Conservation (phyloP, 2,888 invertebrate species). For the Cataglyphis albicans region DNA sequence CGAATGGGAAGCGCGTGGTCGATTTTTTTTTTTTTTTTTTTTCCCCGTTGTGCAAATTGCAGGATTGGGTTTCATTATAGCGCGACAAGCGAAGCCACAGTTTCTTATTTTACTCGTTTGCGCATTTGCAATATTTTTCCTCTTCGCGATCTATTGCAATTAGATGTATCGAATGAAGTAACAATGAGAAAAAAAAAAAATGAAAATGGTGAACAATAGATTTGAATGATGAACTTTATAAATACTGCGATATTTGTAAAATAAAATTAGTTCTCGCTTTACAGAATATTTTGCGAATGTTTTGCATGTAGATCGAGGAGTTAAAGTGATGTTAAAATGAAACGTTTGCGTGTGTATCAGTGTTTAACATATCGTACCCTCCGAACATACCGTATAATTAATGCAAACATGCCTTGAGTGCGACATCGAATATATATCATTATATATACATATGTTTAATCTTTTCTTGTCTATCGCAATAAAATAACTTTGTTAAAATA, state of each 20-base stretch:
- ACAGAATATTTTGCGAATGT: not conserved
- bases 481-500: conserved; percentile 17
- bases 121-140: conserved; percentile 4
- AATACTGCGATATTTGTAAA: not conserved
- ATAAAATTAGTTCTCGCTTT: conserved; percentile 5
- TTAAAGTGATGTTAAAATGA: not conserved
- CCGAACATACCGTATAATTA: not conserved
- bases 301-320: not conserved
- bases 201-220: not conserved
- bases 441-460: not conserved
- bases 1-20: conserved; percentile 37
- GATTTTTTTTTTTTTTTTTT: conserved; percentile 38
- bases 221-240: not conserved
- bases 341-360: not conserved
- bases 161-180: not conserved
- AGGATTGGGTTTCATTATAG: conserved; percentile 39
- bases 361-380: not conserved
- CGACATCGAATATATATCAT: not conserved
- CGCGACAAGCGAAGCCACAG: conserved; percentile 13
- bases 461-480: not conserved
- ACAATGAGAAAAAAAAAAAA: not conserved
- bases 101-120: conserved; percentile 25
- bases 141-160: not conserved
- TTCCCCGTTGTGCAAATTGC: conserved; percentile 32
- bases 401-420: not conserved